Evolutionary conservation across 2,113 vertebrate species (phyloP), one percentile per base, ranked within the genome.

Genomic region (Microtus oregoni): DNA sequence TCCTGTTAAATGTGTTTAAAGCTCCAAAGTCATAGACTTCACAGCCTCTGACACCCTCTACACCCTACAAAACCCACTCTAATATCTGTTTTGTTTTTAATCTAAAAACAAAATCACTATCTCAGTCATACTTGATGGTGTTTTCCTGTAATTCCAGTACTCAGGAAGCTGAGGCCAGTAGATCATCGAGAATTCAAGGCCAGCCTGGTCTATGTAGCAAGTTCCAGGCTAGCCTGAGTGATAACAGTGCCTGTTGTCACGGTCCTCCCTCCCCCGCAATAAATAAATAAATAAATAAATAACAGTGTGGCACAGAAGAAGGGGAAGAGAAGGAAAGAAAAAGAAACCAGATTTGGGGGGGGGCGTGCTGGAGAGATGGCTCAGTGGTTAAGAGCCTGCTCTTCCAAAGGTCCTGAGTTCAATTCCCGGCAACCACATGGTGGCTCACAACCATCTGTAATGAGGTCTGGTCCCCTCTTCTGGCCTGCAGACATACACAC

Each of bases 1-100:
- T 96, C 93, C 95, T 87, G 91, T 30, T 92, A 92, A 96, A 90
- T 79, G 67, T 82, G 78, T 78, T 35, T 9, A 76, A 68, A 86
- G 55, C 70, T 32, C 13, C 67, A 63, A 63, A 58, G 61, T 63
- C 61, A 32, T 93, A 82, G 38, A 11, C n/a, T 7, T 7, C 12
- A 32, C 9, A 1, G 19, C 35, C 70, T 79, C 78, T 58, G 50
- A 35, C 52, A 58, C 32, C 20, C 52, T 38, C n/a, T 6, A 82
- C 8, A 58, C 19, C 1, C 20, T 13, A 81, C 5, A 13, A 61
- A 82, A 35, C 55, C 24, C 81, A 10, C 24, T 63, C 58, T 41
- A 28, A 63, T 55, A 24, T 38, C 76, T 78, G 44, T 41, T 38
- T 38, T 83, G 35, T 41, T 38, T 83, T 61, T 61, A 32, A 82